Evolutionary conservation across 2,113 vertebrate species (phyloP).

Genomic region (Trochalopteron elliotii): DNA sequence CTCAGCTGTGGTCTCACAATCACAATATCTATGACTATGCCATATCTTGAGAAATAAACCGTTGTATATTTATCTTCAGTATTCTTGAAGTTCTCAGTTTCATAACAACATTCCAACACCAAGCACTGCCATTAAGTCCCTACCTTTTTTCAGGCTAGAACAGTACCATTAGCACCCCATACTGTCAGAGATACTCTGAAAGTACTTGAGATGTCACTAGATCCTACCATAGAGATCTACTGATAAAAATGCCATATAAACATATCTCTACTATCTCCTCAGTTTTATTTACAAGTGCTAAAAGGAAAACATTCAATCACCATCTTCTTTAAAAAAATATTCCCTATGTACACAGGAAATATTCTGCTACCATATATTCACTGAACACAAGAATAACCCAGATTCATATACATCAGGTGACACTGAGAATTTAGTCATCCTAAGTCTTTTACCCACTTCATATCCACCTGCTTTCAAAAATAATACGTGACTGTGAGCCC

Average conservation of each 20-base stretch:
- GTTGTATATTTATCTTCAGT: background rate
- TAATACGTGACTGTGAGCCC: background rate
- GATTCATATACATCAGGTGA: background rate
- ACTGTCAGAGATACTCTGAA: background rate
- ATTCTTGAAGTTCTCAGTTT: background rate
- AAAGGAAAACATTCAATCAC: slow-evolving; percentile 70
- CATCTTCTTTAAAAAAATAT: slow-evolving; percentile 21
- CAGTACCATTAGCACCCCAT: background rate
- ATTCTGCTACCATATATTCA: background rate
- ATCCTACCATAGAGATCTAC: background rate
- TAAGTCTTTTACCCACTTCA: background rate
- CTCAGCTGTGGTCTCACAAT: background rate
- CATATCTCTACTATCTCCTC: background rate
- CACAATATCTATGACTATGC: background rate
- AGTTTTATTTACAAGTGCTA: background rate
- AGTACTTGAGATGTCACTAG: background rate
- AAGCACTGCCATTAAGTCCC: background rate
- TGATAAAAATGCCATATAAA: background rate
- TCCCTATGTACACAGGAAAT: background rate
- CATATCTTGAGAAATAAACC: background rate
- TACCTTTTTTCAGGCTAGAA: background rate
- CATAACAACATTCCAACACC: background rate
- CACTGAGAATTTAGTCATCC: background rate
- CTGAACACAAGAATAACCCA: background rate
- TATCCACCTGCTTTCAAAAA: slow-evolving; percentile 12